Evolutionary conservation across 2,113 vertebrate genomes (phyloP).

Genomic region (Galeopterus variegatus): DNA sequence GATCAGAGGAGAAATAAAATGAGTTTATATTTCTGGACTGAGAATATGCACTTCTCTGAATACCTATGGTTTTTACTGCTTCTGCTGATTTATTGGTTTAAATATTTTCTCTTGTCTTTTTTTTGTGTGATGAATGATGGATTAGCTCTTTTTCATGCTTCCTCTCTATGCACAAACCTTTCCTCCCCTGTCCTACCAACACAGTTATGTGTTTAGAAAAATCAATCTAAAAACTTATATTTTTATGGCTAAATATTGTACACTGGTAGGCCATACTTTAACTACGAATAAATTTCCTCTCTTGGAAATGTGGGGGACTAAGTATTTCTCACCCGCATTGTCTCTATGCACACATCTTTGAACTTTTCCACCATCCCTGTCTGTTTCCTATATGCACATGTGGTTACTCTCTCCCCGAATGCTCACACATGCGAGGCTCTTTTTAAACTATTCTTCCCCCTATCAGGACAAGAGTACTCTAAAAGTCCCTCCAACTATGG

Average conservation of each 20-base stretch:
- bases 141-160: slow-evolving; percentile 28
- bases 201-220: slow-evolving; percentile 25
- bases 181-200: not conserved
- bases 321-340: slow-evolving; percentile 12
- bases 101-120: not conserved
- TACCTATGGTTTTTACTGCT: not conserved
- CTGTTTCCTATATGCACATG: not conserved
- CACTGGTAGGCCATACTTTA: not conserved
- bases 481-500: too few species aligned
- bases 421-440: not conserved
- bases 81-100: not conserved
- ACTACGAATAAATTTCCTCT: slow-evolving; percentile 8
- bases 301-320: not conserved
- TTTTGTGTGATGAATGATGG: slow-evolving; percentile 4
- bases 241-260: slow-evolving; percentile 51
- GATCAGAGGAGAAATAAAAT: not conserved
- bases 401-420: slow-evolving; percentile 30
- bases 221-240: slow-evolving; percentile 42
- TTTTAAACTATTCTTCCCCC: not conserved
- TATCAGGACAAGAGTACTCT: too few species aligned
- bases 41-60: not conserved
- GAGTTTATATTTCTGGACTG: not conserved
- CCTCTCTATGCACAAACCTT: not conserved
- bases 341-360: not conserved
- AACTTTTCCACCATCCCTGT: not conserved